A percentile compares a stretch with the other conserved stretches of the same genome.
These are phyloP conservation scores for Coregonus suidteri DNA, from an alignment of 2,797 vertebrate species.

Conservation along the genomic window DNA sequence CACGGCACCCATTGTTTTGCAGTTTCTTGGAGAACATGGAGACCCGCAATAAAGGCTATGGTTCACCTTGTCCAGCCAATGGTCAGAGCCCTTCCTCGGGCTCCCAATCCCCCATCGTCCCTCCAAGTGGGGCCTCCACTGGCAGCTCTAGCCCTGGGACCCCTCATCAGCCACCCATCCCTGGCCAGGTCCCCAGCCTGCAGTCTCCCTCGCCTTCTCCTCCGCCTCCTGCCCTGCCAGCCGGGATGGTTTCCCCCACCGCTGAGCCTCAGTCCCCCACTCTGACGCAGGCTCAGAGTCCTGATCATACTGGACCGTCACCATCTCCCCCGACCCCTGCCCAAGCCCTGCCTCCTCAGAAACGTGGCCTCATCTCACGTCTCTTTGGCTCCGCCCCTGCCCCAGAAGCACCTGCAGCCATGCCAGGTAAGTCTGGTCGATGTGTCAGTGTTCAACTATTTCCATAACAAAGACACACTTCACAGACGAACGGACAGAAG, in stretches of 20 bases:
- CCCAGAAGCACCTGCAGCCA: slow-evolving; percentile 63
- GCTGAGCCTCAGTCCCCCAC: slow-evolving; percentile 49
- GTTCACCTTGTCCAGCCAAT: slow-evolving; percentile 79
- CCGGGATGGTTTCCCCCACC: slow-evolving; percentile 23
- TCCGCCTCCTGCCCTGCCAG: slow-evolving; percentile 16
- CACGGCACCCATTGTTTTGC: slow-evolving; percentile 23
- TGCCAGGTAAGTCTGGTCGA: slow-evolving; percentile 74
- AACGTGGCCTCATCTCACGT: slow-evolving; percentile 89
- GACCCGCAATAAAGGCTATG: slow-evolving; percentile 81
- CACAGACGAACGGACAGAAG: no score
- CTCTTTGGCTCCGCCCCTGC: slow-evolving; percentile 82
- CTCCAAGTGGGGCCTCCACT: slow-evolving; percentile 81
- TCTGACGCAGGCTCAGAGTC: slow-evolving; percentile 42
- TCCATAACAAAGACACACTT: no score
- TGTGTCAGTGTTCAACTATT: neutral
- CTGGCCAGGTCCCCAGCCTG: slow-evolving; percentile 28
- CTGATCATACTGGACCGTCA: slow-evolving; percentile 39
- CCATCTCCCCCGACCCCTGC: slow-evolving; percentile 38
- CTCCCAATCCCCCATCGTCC: slow-evolving; percentile 89
- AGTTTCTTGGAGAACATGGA: slow-evolving; percentile 96
- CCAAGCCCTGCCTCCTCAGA: slow-evolving; percentile 59
- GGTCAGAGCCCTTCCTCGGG: slow-evolving; percentile 93
- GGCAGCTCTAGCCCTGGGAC: slow-evolving; percentile 92
- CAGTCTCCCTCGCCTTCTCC: slow-evolving; percentile 37
- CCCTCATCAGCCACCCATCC: slow-evolving; percentile 80